A percentile compares a stretch with the other conserved stretches of the same genome.
Evolutionary conservation across 2,797 vertebrate species (phyloP).

Genomic region (Gadopsis marmoratus): DNA sequence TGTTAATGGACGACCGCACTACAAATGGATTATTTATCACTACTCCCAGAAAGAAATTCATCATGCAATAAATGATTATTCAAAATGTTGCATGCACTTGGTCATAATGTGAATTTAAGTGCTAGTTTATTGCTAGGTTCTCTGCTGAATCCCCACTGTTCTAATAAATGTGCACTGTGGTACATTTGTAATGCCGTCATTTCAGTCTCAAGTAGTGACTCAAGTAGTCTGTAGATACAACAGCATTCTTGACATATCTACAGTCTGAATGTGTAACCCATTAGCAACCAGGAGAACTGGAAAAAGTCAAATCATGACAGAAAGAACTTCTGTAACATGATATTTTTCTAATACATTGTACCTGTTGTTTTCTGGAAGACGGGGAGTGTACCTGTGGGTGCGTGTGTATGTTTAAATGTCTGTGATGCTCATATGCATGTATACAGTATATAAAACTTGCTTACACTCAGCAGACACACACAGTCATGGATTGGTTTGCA

Average conservation of each 20-base stretch:
- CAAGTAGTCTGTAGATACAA: not conserved
- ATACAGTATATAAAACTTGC: conserved; percentile 6
- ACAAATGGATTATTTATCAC: conserved; percentile 8
- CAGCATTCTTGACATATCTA: conserved; percentile 34
- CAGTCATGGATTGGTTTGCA: conserved; percentile 43
- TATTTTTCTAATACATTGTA: not conserved
- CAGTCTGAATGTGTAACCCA: not conserved
- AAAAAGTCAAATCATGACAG: not conserved
- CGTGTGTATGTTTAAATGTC: not conserved
- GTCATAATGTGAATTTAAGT: not conserved
- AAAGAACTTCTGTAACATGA: conserved; percentile 34
- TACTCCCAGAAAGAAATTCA: not conserved
- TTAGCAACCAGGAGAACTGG: not conserved
- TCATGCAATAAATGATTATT: conserved; percentile 30
- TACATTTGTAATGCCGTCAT: no score
- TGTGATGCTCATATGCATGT: not conserved
- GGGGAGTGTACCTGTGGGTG: not conserved
- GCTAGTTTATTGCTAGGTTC: not conserved
- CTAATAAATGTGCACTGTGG: conserved; percentile 10
- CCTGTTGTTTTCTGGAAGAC: not conserved
- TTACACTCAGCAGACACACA: conserved; percentile 7
- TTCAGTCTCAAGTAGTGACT: not conserved
- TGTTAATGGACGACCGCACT: no score
- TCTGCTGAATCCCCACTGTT: not conserved
- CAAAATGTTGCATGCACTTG: not conserved